A percentile compares a stretch with the other conserved stretches of the same genome.
Conservation (phyloP, 2,113 vertebrate species). For the Cottus gobio region DNA sequence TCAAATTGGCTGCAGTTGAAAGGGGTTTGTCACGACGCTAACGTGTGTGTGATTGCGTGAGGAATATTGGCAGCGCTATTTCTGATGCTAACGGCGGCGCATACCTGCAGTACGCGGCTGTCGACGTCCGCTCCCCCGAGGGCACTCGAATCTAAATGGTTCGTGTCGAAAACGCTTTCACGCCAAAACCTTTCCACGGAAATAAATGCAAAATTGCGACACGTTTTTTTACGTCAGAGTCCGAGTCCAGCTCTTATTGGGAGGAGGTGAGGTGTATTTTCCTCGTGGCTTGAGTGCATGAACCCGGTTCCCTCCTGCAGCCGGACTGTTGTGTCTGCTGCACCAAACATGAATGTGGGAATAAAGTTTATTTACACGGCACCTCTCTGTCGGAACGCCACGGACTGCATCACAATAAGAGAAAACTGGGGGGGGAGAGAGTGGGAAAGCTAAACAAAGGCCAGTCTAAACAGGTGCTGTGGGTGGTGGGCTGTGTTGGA, state of each 20-base stretch:
- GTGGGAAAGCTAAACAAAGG: neutral
- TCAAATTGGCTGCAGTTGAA: conserved; percentile 13
- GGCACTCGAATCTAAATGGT: neutral
- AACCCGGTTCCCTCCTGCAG: conserved; percentile 17
- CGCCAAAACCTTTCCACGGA: no score
- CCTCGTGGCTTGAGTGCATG: conserved; percentile 20
- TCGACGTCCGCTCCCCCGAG: neutral
- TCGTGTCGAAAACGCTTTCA: no score
- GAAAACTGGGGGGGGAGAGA: neutral
- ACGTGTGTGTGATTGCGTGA: neutral
- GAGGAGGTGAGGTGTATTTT: conserved; percentile 25
- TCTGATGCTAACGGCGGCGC: neutral
- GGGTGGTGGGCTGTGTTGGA: neutral
- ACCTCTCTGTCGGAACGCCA: conserved; percentile 5
- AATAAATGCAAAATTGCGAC: no score
- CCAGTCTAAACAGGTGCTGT: neutral
- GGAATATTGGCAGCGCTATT: neutral
- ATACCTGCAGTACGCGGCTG: neutral
- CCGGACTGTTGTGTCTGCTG: conserved; percentile 33
- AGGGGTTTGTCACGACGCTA: neutral
- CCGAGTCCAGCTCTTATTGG: conserved; percentile 1
- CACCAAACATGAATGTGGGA: neutral
- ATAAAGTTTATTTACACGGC: conserved; percentile 3
- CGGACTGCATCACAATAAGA: conserved; percentile 4
- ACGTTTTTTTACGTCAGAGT: no score